phyloP scores from a whole-genome alignment of 1,140 invertebrate species.

The Dufourea novaeangliae region DNA sequence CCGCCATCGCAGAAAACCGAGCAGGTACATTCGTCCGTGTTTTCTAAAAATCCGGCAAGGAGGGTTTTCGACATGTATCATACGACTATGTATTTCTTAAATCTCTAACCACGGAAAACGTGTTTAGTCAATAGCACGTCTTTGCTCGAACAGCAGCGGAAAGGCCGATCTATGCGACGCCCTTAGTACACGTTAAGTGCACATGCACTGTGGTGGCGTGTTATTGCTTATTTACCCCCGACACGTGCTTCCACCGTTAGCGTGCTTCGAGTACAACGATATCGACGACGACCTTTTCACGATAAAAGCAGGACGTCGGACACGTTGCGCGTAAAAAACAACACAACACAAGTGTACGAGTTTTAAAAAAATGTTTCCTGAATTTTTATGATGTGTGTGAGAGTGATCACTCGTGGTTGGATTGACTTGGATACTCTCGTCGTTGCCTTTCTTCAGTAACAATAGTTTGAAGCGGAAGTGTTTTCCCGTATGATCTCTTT shows the following conservation, averaged over 20 bases:
- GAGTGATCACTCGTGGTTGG: neutral
- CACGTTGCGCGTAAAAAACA: conserved; percentile 17
- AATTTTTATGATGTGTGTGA: neutral
- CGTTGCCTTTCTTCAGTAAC: neutral
- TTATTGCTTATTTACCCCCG: conserved; percentile 64
- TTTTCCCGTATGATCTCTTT: neutral
- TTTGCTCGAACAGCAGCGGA: neutral
- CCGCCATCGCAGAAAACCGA: neutral
- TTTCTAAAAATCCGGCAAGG: neutral
- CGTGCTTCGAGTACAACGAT: conserved; percentile 41
- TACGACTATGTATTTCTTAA: neutral
- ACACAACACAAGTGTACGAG: neutral
- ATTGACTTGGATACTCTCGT: neutral
- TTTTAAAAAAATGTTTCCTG: neutral
- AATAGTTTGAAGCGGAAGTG: neutral
- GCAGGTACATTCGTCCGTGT: neutral
- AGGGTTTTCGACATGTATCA: neutral
- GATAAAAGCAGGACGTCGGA: conserved; percentile 4
- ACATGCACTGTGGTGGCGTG: conserved; percentile 65
- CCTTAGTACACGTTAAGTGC: conserved; percentile 57
- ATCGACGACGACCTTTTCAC: conserved; percentile 42
- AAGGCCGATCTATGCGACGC: conserved; percentile 32
- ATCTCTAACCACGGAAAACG: conserved; percentile 23
- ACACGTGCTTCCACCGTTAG: conserved; percentile 58
- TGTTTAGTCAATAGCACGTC: neutral